Base-by-base conservation (phyloP, 2,113 vertebrate species). In the Daubentonia madagascariensis region DNA sequence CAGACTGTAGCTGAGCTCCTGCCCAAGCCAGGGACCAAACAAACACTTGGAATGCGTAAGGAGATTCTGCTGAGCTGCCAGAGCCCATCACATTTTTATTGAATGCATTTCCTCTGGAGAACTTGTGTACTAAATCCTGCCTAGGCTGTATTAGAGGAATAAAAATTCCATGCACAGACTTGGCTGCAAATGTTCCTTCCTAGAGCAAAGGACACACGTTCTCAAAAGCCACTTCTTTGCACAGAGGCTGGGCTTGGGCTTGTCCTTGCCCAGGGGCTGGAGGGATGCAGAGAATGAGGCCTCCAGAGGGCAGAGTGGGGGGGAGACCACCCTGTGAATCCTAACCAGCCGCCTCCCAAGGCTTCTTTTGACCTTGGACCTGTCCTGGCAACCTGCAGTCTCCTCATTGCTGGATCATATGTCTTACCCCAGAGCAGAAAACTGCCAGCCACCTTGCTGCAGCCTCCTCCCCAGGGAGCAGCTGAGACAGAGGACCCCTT, bases 41-140 rank as follows among this genome's bases (percentile, higher is more conserved):
- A 98, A 96, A 98, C 98, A 98, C 98, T 97, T 98, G 98, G 98
- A 98, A 98, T 98, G 98, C 97, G 95, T 97, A 97, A 98, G 98
- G 98, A 99, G 98, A 98, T 98, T 98, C 98, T 97, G 98, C 98
- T 97, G 98, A 98, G 98, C 98, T 99, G 98, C 97, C 91, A 96
- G 96, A 97, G 98, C 98, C 98, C 98, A 98, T 98, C 98, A 98
- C 98, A 98, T 98, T 98, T 98, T 99, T 99, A 99, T 98, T 98
- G 98, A 95, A 98, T 98, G 97, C 98, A 97, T 99, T 98, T 99
- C 98, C 99, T 98, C 97, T 98, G 97, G 98, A 98, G 98, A 98
- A 98, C 98, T 94, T 96, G 95, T 97, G 98, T 97, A 98, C 98
- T 98, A 98, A 99, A 99, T 94, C 98, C 98, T 98, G 98, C 98